Evolutionary conservation across 2,797 vertebrate species (phyloP), one percentile per base, ranked within the genome.

Genomic region (Notolabrus celidotus): DNA sequence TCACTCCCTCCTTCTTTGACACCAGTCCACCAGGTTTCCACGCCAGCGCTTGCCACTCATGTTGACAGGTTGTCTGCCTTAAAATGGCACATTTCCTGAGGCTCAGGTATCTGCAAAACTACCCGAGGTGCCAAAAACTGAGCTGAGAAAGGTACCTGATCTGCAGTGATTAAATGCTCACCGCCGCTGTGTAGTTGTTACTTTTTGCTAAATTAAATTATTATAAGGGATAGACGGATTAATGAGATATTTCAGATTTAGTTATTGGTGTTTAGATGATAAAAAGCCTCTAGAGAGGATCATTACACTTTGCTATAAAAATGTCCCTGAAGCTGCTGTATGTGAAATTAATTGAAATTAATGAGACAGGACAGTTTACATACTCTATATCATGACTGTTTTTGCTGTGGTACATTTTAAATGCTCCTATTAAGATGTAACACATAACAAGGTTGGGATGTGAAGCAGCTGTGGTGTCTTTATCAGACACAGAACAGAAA

Each of bases 1-100:
- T 71, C 55, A 55, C 36, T 25, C 49, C 29, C 42, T 56, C 63
- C n/a, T 62, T 72, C 46, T 51, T 45, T 47, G 64, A 23, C 52
- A 67, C 64, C 54, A 61, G 41, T 56, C 23, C 17, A 45, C 36
- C 72, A 60, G 46, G 54, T 73, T 74, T 66, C 23, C 41, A 38
- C 12, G 39, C 50, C 53, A 51, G 43, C 62, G 61, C 46, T 75
- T 77, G 79, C 27, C 74, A 71, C 45, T 83, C 62, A 62, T 7
- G 62, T 57, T 84, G 83, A 79, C 67, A 47, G 61, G 22, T 56
- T 7, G 34, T 65, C 56, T 79, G 20, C 61, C 60, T 73, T 79
- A 55, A 78, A 83, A 58, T 62, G 38, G 22, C 36, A 43, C 67
- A 39, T 55, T 38, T 80, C 74, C 73, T n/a, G 56, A 72, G 67